Evolutionary conservation across 2,888 invertebrate species (phyloP), one percentile per base, ranked within the genome.

Genomic region (Molorchus minor): DNA sequence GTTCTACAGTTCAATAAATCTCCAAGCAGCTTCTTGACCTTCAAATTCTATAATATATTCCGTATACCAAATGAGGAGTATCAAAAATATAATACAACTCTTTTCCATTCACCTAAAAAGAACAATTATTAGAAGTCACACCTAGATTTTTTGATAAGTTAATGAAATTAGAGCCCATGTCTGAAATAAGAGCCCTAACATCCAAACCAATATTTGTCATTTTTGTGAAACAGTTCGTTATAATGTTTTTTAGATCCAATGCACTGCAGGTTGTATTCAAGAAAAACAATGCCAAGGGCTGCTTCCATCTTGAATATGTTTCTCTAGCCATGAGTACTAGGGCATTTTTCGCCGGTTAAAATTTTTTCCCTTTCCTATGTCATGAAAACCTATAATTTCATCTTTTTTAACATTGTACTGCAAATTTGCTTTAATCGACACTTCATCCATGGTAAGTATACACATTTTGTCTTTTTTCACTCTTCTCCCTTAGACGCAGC

Each of bases 91-190:
- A 46, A 16, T 56, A n/a, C 7, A 44, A 0, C 17, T 21, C 43
- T 44, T 35, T 7, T 15, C 16, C 40, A 21, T 43, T 46, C 35
- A 53, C 12, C 17, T 35, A 13, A 16, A 58, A 58, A 47, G 13
- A 51, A 20, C 40, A 20, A 35, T 38, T 45, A 41, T 57, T 46
- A 35, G 38, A n/a, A 8, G 57, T 40, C 3, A 52, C 46, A 8
- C 36, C 46, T 12, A 57, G 35, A n/a, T 16, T 3, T 19, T 43
- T 57, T 1, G 57, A 10, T 16, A 57, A 33, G 36, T 57, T 12
- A 12, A 57, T 45, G 10, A 57, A 57, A 45, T 57, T 57, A 12
- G 45, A 52, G 13, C 57, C 40, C 49, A 57, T 58, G 29, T 58
- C 51, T 45, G 21, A 51, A 13, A 43, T 29, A 12, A 58, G 7